Evolutionary conservation across 2,888 invertebrate species (phyloP), one percentile per base, ranked within the genome.

Genomic region (Cacoxenus indagator): DNA sequence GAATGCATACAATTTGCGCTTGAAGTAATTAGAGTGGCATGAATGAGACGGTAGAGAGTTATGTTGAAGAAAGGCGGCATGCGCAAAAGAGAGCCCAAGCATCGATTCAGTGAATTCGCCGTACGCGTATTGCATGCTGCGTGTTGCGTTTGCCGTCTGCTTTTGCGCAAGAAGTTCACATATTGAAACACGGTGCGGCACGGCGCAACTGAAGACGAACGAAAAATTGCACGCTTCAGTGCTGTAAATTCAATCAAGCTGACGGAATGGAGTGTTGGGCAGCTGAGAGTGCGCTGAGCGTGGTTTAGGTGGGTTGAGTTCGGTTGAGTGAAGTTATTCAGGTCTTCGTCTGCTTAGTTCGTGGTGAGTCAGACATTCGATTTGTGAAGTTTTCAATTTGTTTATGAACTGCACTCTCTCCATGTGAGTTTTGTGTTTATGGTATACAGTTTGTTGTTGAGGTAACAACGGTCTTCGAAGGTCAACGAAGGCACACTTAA

Each of bases 121-220:
- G 14, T 4, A 57, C 11, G 3, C n/a, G 29, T 26, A 27, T 4
- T 1, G 3, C 6, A n/a, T 57, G 27, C 26, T 26, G 57, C 57
- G 26, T 48, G 48, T 26, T 57, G 57, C 4, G 26, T 57, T 29
- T n/a, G n/a, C n/a, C n/a, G n/a, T n/a, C n/a, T n/a, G n/a, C n/a
- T n/a, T n/a, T n/a, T 57, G 22, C 83, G 81, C 82, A 80, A 83
- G 76, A 74, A 76, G 80, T 80, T 83, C 83, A 80, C n/a, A n/a
- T n/a, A n/a, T 79, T 83, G 82, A 78, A n/a, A n/a, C n/a, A n/a
- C n/a, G n/a, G n/a, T n/a, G n/a, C n/a, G n/a, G n/a, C n/a, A n/a
- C n/a, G n/a, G 81, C 79, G 74, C 70, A 73, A 65, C 67, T 57
- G 68, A 67, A 83, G 73, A 75, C 72, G 68, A 51, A 51, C 48